phyloP scores from a whole-genome alignment of 2,888 invertebrate genomes.

The Willowsia nigromaculata region DNA sequence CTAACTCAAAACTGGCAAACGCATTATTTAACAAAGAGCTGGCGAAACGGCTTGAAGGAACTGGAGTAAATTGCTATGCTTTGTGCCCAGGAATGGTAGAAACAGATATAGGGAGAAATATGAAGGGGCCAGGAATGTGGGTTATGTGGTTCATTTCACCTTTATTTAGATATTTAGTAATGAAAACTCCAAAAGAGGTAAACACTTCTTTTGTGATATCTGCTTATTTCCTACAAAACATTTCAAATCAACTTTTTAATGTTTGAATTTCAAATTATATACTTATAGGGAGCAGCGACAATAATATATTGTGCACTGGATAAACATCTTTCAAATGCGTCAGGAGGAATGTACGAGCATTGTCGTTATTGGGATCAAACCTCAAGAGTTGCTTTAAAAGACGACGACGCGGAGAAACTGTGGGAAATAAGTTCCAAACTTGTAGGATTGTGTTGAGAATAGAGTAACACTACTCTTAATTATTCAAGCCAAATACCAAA shows the following conservation, averaged over 20 bases:
- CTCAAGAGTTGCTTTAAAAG: conserved; percentile 83
- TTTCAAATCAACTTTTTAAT: too few relatives aligned
- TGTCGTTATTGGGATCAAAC: conserved; percentile 83
- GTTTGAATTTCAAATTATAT: too few relatives aligned
- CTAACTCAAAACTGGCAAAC: conserved; percentile 80
- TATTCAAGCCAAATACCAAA: too few relatives aligned
- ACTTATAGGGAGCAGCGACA: conserved; percentile 87
- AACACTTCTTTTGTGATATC: background rate
- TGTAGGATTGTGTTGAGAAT: conserved; percentile 59
- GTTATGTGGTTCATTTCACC: conserved; percentile 22
- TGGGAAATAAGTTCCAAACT: conserved; percentile 88
- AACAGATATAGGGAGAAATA: conserved; percentile 65
- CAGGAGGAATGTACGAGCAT: conserved; percentile 88
- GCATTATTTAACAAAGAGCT: conserved; percentile 80
- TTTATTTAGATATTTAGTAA: conserved; percentile 44
- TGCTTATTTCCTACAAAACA: background rate
- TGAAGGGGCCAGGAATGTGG: conserved; percentile 39
- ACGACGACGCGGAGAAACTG: conserved; percentile 84
- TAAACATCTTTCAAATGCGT: conserved; percentile 84
- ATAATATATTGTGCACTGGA: conserved; percentile 89
- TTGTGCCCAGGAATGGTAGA: conserved; percentile 74
- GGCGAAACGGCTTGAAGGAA: conserved; percentile 79
- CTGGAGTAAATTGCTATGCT: conserved; percentile 64
- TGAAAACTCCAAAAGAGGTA: conserved; percentile 67
- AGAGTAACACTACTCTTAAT: too few relatives aligned